Base-by-base conservation (phyloP, 2,113 vertebrate genomes). In the Dolichallabes microphthalmus region DNA sequence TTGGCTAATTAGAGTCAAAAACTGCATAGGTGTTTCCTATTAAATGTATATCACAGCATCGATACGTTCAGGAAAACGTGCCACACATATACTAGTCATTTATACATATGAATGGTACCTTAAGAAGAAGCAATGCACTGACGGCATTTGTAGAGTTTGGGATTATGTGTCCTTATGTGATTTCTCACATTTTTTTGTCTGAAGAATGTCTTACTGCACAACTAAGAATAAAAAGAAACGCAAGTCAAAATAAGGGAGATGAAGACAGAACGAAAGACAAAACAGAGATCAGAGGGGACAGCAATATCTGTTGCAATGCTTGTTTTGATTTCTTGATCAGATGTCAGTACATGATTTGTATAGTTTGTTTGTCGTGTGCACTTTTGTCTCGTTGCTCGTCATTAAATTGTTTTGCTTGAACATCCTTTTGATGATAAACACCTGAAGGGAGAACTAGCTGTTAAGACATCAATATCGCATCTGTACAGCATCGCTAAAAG, bases 151-250 rank as follows among this genome's bases (percentile, higher is more conserved):
- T 95, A 95, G 89, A 95, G 91, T 89, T 93, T 95, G 85, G 94
- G 93, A 86, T 95, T 94, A 0, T 96, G 95, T 71, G 92, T 95
- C 86, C 91, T 93, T 89, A 96, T 94, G 90, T 96, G 95, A 85
- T 90, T 94, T 86, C 93, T 92, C 85, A 95, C 94, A 88, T 95
- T 96, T 87, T 91, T 92, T 91, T 93, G 92, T 89, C 93, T 91
- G 89, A 95, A 95, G 91, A 95, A 96, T 2, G 92, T 93, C 91
- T 96, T 96, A 61, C 94, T 94, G 92, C 95, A 96, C 91, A 96
- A 92, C 95, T 96, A 84, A 11, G 85, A 30, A 78, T n/a, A 52
- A 75, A 27, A n/a, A 11, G 45, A 22, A 15, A 55, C 0, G 22
- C 30, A 3, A 15, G 64, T 86, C 8, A 86, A 66, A 20, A 80